Conservation (phyloP, 2,797 vertebrate genomes). For the Amniataba percoides region DNA sequence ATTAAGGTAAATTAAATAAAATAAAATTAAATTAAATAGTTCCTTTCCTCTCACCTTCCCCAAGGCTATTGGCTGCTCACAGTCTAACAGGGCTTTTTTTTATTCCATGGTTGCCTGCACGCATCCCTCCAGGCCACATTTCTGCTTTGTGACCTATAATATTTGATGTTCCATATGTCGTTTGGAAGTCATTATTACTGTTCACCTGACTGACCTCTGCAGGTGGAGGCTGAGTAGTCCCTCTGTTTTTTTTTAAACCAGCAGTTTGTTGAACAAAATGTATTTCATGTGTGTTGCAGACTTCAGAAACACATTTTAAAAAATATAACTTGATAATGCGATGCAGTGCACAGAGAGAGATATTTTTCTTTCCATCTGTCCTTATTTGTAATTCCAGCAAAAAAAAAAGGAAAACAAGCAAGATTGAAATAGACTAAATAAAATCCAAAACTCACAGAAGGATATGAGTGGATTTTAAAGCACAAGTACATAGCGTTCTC, state of each 20-base stretch:
- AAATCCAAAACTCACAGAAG: background rate
- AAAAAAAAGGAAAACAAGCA: background rate
- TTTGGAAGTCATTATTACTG: background rate
- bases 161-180: background rate
- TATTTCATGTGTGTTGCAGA: background rate
- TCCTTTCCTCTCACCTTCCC: background rate
- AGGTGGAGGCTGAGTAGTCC: background rate
- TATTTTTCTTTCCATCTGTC: too few species aligned
- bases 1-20: too few species aligned
- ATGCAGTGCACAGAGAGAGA: background rate
- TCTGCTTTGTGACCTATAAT: background rate
- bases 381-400: background rate
- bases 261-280: background rate
- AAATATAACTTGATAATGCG: background rate
- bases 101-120: background rate
- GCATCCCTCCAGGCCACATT: background rate
- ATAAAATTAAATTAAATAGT: too few species aligned
- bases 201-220: constrained; percentile 11
- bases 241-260: background rate
- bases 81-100: background rate
- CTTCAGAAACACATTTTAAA: background rate
- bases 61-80: background rate
- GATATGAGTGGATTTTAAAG: background rate
- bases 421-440: background rate
- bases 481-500: background rate